Conservation (phyloP, 2,888 invertebrate species). For the Cryptus viduatorius region DNA sequence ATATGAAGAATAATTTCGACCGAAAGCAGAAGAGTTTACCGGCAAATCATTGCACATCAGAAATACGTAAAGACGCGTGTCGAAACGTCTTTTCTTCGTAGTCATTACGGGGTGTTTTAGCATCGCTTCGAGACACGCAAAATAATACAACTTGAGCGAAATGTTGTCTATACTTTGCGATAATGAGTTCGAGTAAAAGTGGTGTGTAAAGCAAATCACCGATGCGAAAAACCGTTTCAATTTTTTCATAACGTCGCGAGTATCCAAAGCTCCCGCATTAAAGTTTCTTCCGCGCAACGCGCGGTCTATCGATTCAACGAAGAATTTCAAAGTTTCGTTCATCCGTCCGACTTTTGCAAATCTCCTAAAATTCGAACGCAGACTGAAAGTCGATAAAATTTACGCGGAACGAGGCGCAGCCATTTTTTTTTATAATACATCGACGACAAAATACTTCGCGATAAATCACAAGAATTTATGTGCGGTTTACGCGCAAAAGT, state of each 20-base stretch:
- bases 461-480: slow-evolving; percentile 23
- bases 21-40: background rate
- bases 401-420: no score
- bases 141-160: slow-evolving; percentile 41
- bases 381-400: no score
- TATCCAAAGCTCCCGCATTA: background rate
- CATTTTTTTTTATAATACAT: no score
- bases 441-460: slow-evolving; percentile 19
- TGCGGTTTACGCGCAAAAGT: slow-evolving; percentile 35
- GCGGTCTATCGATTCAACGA: background rate
- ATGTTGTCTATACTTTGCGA: slow-evolving; percentile 16
- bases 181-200: slow-evolving; percentile 45
- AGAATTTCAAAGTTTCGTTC: background rate
- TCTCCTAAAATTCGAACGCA: no score
- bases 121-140: slow-evolving; percentile 40
- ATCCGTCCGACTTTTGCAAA: no score
- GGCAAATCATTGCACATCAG: background rate
- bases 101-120: slow-evolving; percentile 21
- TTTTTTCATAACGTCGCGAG: background rate
- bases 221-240: background rate
- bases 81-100: slow-evolving; percentile 21
- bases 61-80: slow-evolving; percentile 24
- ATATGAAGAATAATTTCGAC: background rate
- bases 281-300: background rate
- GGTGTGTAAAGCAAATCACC: background rate